phyloP scores from a whole-genome alignment of 2,888 invertebrate species.

The Andrena bicolor region DNA sequence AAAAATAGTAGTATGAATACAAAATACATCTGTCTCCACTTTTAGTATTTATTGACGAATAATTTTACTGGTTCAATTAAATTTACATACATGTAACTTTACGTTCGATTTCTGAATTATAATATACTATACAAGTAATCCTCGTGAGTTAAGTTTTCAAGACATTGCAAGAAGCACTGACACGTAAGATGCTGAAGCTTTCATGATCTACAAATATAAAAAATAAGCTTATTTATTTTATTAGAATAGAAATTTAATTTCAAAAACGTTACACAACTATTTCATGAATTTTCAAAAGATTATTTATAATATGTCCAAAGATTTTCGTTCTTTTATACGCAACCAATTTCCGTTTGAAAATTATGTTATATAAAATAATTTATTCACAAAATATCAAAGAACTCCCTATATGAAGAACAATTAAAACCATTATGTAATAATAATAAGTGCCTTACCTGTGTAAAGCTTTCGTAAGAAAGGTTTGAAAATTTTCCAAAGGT shows the following conservation, averaged over 20 bases:
- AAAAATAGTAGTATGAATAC: too few relatives aligned
- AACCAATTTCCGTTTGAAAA: neutral
- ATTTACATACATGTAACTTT: neutral
- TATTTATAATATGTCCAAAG: neutral
- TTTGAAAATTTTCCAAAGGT: slow-evolving; percentile 66
- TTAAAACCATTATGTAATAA: neutral
- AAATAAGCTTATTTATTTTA: slow-evolving; percentile 16
- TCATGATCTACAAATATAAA: slow-evolving; percentile 55
- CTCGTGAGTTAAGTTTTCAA: slow-evolving; percentile 24
- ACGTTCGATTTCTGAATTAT: neutral
- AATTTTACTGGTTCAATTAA: neutral
- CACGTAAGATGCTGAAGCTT: slow-evolving; percentile 57
- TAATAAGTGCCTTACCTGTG: slow-evolving; percentile 49
- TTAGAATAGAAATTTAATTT: neutral
- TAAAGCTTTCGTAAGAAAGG: slow-evolving; percentile 60
- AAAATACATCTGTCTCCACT: too few relatives aligned
- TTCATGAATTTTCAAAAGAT: neutral
- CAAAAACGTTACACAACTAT: neutral
- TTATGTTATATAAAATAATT: neutral
- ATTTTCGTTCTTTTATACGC: neutral
- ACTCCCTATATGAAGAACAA: neutral
- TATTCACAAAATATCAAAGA: too few relatives aligned
- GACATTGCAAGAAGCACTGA: slow-evolving; percentile 62
- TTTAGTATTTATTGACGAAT: neutral
- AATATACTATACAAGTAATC: neutral